These are phyloP conservation scores for Drosophila kambysellisi DNA, from an alignment of 2,888 invertebrate genomes.

Conservation along the genomic window DNA sequence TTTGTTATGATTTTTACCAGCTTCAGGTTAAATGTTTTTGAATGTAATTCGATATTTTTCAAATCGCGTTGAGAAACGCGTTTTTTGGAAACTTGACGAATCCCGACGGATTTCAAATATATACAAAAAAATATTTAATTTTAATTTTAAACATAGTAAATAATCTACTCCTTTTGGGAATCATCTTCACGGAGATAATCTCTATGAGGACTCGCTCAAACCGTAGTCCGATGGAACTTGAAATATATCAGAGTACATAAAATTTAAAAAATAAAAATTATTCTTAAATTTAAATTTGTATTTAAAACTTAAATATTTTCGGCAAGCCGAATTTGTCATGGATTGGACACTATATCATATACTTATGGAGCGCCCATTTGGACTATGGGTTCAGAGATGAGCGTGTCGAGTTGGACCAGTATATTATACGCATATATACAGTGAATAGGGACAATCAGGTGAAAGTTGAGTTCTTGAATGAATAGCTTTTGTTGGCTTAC, in stretches of 20 bases:
- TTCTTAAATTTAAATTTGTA: not conserved
- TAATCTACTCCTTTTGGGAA: no score
- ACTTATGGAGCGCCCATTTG: not conserved
- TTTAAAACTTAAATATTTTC: not conserved
- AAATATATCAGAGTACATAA: not conserved
- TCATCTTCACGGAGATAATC: no score
- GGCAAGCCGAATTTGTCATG: not conserved
- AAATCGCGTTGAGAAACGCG: not conserved
- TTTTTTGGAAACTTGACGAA: not conserved
- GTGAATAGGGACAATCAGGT: not conserved
- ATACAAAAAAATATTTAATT: not conserved
- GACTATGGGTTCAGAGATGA: not conserved
- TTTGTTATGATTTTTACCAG: not conserved
- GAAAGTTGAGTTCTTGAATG: not conserved
- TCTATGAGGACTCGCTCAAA: no score
- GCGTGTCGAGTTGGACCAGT: not conserved
- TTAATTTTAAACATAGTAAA: not conserved
- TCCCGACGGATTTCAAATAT: not conserved
- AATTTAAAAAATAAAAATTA: not conserved
- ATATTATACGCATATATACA: not conserved
- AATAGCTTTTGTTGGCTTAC: not conserved
- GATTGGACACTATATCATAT: not conserved
- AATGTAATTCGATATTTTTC: not conserved
- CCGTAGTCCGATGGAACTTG: no score
- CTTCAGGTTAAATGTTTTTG: not conserved